phyloP scores from a whole-genome alignment of 53 echinoderm and acorn worm genomes.

The Echinarachnius parma region DNA sequence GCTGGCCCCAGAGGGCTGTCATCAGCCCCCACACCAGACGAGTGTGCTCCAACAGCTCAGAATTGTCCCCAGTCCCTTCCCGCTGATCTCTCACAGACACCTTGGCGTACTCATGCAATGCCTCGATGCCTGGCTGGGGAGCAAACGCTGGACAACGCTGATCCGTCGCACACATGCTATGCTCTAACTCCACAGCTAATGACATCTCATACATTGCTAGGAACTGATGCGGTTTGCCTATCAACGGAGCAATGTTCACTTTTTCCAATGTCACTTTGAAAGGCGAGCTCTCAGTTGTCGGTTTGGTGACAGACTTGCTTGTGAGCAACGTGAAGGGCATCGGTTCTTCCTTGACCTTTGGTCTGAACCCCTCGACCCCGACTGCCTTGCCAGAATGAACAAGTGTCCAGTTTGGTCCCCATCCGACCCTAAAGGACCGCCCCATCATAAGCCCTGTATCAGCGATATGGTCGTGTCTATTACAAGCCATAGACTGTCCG shows the following conservation, averaged over 20 bases:
- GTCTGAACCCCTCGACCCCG: conserved; percentile 33
- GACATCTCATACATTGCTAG: conserved; percentile 46
- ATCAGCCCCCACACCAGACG: conserved; percentile 79
- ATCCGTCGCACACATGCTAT: conserved; percentile 71
- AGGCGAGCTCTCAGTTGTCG: conserved; percentile 65
- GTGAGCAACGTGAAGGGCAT: conserved; percentile 68
- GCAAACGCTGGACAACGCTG: conserved; percentile 80
- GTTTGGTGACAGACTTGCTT: conserved; percentile 62
- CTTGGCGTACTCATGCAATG: conserved; percentile 72
- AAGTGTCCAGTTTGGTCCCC: conserved; percentile 92
- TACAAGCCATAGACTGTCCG: conserved; percentile 62
- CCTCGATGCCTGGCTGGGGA: conserved; percentile 66
- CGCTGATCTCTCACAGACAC: conserved; percentile 58
- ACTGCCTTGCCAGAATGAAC: conserved; percentile 85
- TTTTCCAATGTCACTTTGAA: conserved; percentile 82
- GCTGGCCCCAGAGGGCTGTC: conserved; percentile 86
- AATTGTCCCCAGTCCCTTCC: conserved; percentile 55
- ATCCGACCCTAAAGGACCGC: conserved; percentile 81
- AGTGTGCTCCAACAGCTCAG: conserved; percentile 65
- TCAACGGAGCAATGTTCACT: conserved; percentile 60
- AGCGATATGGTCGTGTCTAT: conserved; percentile 54
- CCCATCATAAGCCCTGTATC: conserved; percentile 83
- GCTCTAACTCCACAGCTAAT: conserved; percentile 64
- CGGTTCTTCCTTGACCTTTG: conserved; percentile 72
- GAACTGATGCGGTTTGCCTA: neutral